phyloP scores from a whole-genome alignment of 2,113 vertebrate genomes.

The Cervus canadensis region DNA sequence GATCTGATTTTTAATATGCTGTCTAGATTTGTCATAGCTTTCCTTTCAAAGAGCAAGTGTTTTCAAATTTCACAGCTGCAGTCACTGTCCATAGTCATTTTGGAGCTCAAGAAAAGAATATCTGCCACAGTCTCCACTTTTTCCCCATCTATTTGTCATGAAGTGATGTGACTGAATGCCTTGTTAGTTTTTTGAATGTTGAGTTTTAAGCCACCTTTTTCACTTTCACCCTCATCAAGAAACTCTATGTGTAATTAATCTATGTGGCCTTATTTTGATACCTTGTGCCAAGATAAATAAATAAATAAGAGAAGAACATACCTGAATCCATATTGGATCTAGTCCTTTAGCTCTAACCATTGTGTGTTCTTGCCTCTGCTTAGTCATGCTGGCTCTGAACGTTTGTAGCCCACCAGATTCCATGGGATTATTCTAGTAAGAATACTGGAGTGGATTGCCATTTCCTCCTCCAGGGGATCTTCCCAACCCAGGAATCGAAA shows the following conservation, averaged over 20 bases:
- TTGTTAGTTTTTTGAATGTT: neutral
- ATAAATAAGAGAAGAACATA: neutral
- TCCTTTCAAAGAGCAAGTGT: neutral
- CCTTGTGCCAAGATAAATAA: neutral
- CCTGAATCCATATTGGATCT: neutral
- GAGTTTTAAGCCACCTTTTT: neutral
- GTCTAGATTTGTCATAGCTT: neutral
- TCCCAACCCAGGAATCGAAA: fast-evolving
- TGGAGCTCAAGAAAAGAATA: neutral
- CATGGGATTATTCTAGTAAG: neutral
- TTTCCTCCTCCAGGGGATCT: neutral
- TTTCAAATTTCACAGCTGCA: fast-evolving
- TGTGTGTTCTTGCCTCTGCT: neutral
- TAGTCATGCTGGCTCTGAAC: neutral
- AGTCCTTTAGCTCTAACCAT: neutral
- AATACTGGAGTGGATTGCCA: neutral
- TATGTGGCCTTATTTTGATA: neutral
- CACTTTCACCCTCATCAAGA: neutral
- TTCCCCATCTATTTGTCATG: neutral
- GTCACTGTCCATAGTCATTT: neutral
- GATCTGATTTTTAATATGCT: neutral
- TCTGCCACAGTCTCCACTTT: neutral
- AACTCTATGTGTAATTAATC: neutral
- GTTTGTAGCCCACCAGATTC: neutral
- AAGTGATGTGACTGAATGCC: neutral